Evolutionary conservation across 2,797 vertebrate species (phyloP), one percentile per base, ranked within the genome.

Genomic region (Falco novaeseelandiae): DNA sequence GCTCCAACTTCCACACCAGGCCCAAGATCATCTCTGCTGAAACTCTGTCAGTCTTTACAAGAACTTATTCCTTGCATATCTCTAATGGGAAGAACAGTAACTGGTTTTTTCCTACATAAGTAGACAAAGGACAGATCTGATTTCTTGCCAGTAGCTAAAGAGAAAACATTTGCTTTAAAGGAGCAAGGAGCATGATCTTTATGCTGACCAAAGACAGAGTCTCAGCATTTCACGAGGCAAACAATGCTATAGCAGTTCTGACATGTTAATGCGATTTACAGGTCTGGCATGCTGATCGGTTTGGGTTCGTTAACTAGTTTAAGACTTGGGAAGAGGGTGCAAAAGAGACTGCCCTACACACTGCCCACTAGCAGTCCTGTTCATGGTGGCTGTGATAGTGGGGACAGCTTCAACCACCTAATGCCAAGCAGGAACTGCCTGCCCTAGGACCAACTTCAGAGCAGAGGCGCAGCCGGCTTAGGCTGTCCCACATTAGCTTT

Each of bases 261-360:
- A 58, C 2, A 10, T 7, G 12, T 25, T 58, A 80, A 65, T 6
- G 93, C 90, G 72, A 83, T n/a, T 96, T 73, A 66, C 63, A 89
- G 70, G 80, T 93, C 93, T 84, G 95, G 91, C 91, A 89, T 81
- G 78, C 69, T 40, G 90, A 67, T 97, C 92, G 7, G 25, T 40
- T 83, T 84, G 77, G 87, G 57, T 69, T 76, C 76, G 66, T 22
- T 20, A 32, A 71, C 84, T 23, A 69, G 20, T 63, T 48, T 3
- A 59, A 78, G 94, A 66, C 38, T 27, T 19, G 30, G 52, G 55
- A 42, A 74, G 18, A 63, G 65, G 78, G 72, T n/a, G 86, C 26
- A 93, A 67, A 82, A 76, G 49, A 91, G 94, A 27, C 20, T 3
- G 51, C 55, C 49, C 49, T 9, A 16, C 51, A 6, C 79, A 16